Evolutionary conservation across 2,888 invertebrate genomes (phyloP).

Genomic region (Leucophenga montana): DNA sequence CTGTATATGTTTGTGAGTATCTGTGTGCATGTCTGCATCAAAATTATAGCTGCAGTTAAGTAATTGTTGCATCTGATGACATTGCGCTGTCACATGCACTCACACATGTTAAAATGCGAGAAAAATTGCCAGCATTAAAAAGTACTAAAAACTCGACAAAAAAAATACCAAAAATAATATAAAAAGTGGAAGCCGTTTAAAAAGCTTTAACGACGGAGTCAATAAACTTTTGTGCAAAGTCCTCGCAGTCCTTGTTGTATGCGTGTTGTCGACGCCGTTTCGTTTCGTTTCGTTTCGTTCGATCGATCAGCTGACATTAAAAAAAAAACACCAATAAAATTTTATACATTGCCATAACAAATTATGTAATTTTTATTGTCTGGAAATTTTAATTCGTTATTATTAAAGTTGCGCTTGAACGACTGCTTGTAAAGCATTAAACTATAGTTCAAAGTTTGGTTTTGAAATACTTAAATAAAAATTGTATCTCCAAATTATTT

Average conservation of each 20-base stretch:
- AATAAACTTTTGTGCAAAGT: conserved; percentile 46
- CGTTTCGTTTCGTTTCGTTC: no score
- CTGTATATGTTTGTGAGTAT: neutral
- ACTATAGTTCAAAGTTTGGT: no score
- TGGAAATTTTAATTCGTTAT: no score
- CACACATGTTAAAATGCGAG: conserved; percentile 54
- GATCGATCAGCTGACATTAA: no score
- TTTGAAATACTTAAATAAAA: no score
- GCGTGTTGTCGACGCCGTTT: no score
- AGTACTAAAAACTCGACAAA: neutral
- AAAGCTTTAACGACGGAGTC: conserved; percentile 38
- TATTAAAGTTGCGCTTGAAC: no score
- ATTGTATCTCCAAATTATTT: no score
- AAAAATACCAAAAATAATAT: neutral
- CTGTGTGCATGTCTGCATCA: conserved; percentile 48
- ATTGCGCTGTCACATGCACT: conserved; percentile 57
- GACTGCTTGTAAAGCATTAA: no score
- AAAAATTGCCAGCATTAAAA: conserved; percentile 43
- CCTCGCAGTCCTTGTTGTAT: no score
- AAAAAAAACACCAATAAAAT: conserved; percentile 52
- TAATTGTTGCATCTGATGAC: conserved; percentile 64
- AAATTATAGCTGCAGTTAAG: conserved; percentile 64
- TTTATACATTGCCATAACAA: conserved; percentile 65
- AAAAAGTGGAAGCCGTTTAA: conserved; percentile 11
- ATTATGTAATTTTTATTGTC: conserved; percentile 40